Percentiles rank a stretch among this genome's conserved stretches.
Evolutionary conservation across 2,888 invertebrate species (phyloP).

Genomic region (Caenorhabditis virilis): DNA sequence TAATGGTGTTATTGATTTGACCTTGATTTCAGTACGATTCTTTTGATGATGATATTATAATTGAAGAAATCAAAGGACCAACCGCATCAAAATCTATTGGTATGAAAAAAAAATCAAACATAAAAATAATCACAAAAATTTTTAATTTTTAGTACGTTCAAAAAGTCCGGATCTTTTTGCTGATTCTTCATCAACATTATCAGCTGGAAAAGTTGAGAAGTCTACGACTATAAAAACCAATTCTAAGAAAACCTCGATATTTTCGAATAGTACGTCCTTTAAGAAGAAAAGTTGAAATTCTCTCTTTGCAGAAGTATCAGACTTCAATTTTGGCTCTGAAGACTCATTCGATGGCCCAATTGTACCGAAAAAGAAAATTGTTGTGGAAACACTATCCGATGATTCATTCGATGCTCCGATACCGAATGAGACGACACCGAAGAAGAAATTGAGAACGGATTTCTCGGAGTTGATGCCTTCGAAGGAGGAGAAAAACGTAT

Average conservation of each 20-base stretch:
- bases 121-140: not conserved
- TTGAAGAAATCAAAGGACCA: not conserved
- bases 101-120: not conserved
- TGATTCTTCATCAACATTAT: no score
- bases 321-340: constrained; percentile 20
- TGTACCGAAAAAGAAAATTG: not conserved
- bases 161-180: constrained; percentile 4
- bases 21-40: constrained; percentile 2
- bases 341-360: constrained; percentile 3
- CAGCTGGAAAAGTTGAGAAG: no score
- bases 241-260: no score
- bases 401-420: constrained; percentile 22
- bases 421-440: not conserved
- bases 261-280: constrained; percentile 6
- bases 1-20: not conserved
- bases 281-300: no score
- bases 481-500: not conserved
- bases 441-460: not conserved
- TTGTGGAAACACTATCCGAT: no score
- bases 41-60: constrained; percentile 6
- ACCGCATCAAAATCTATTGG: no score
- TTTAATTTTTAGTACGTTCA: not conserved
- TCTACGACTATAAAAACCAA: no score
- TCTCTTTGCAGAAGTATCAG: constrained; percentile 12
- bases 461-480: not conserved